A percentile compares a stretch with the other conserved stretches of the same genome.
phyloP scores from a whole-genome alignment of 2,797 vertebrate genomes.

The Sebastes vulpes region DNA sequence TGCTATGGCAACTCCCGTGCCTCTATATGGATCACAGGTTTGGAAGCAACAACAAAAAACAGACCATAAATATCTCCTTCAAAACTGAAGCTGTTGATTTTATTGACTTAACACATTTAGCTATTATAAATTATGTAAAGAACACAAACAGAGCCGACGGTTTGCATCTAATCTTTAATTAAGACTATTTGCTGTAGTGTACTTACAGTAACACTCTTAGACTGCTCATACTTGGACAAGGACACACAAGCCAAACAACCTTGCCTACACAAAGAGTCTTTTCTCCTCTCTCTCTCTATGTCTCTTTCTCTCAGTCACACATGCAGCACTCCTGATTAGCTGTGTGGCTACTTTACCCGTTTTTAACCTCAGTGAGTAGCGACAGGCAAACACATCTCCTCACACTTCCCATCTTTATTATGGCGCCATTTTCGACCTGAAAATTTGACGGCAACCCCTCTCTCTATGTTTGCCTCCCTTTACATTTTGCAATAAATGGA shows the following conservation, averaged over 20 bases:
- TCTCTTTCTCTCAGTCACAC: slow-evolving; percentile 3
- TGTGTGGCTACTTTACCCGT: slow-evolving; percentile 33
- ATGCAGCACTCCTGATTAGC: not conserved
- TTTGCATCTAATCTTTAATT: slow-evolving; percentile 7
- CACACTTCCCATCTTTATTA: not conserved
- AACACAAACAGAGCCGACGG: not conserved
- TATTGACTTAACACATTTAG: not conserved
- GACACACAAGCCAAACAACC: not conserved
- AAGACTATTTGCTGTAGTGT: not conserved
- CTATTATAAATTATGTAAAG: not conserved
- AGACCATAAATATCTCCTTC: slow-evolving; percentile 14
- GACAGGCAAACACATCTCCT: slow-evolving; percentile 12
- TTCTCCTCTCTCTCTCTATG: not conserved
- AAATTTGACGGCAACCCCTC: slow-evolving; percentile 27
- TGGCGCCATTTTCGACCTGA: slow-evolving; percentile 38
- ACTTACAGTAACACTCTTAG: not conserved
- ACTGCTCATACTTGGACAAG: not conserved
- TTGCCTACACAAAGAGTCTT: not conserved
- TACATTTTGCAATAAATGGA: slow-evolving; percentile 55
- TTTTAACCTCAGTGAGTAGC: slow-evolving; percentile 28
- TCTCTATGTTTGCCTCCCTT: slow-evolving; percentile 21
- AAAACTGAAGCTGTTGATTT: not conserved
- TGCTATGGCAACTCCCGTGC: slow-evolving; percentile 37
- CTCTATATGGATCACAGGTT: slow-evolving; percentile 47
- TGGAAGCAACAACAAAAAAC: slow-evolving; percentile 23